These are phyloP conservation scores for Trichechus manatus DNA, from an alignment of 2,113 vertebrate species.

Conservation along the genomic window DNA sequence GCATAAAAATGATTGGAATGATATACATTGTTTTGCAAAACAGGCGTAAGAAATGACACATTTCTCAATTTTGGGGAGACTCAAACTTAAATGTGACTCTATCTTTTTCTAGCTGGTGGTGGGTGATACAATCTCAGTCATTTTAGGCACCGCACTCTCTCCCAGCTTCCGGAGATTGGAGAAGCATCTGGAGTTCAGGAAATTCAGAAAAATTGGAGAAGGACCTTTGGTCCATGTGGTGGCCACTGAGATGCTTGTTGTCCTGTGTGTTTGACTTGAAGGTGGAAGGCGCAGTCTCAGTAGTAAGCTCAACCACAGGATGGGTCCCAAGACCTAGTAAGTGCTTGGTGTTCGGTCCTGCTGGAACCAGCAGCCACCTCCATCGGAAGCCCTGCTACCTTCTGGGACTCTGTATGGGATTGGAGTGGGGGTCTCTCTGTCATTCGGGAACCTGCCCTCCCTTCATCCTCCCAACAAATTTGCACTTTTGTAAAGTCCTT, in stretches of 20 bases:
- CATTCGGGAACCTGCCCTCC: background rate
- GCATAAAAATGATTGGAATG: background rate
- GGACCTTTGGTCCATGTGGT: background rate
- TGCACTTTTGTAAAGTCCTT: background rate
- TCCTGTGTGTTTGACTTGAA: background rate
- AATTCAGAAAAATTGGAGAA: slow-evolving; percentile 6
- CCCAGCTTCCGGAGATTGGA: background rate
- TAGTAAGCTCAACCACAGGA: background rate
- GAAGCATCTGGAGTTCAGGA: background rate
- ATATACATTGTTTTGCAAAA: slow-evolving; percentile 11
- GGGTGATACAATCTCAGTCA: background rate
- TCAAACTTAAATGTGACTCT: background rate
- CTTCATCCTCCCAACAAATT: background rate
- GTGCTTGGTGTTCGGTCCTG: background rate
- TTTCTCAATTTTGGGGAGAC: background rate
- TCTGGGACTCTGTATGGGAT: background rate
- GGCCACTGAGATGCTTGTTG: background rate
- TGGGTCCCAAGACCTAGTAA: background rate
- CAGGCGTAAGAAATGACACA: slow-evolving; percentile 5
- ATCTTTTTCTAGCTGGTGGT: background rate
- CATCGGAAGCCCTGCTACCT: background rate
- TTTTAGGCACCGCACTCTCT: background rate
- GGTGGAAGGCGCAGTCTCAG: background rate
- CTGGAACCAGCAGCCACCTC: background rate
- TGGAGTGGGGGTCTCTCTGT: background rate